Percentiles rank a stretch among this genome's conserved stretches.
Evolutionary conservation across 2,797 vertebrate genomes (phyloP).

Genomic region (Propithecus perrieri): DNA sequence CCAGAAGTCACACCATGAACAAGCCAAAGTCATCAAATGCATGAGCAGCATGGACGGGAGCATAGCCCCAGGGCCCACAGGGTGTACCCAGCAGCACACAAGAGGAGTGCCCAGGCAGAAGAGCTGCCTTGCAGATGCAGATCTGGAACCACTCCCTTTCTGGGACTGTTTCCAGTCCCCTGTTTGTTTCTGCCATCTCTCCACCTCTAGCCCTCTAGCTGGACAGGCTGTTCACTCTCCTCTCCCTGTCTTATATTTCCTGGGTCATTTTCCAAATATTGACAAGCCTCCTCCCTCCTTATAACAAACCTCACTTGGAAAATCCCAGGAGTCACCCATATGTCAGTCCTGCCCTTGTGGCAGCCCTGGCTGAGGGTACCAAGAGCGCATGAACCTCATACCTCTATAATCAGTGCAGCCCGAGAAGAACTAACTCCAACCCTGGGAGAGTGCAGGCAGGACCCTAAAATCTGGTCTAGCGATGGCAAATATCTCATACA

Average conservation of each 20-base stretch:
- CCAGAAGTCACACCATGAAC: background rate
- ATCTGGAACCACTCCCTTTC: background rate
- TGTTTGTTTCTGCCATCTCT: background rate
- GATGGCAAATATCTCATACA: background rate
- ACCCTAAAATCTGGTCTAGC: background rate
- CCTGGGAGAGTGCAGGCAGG: background rate
- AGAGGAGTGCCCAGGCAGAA: background rate
- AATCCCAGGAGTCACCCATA: background rate
- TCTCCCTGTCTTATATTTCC: background rate
- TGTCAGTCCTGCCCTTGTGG: background rate
- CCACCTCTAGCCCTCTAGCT: background rate
- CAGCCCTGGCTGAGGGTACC: background rate
- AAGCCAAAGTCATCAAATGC: background rate
- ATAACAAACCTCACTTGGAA: background rate
- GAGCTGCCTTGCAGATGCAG: fast-evolving
- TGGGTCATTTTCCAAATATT: background rate
- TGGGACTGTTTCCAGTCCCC: background rate
- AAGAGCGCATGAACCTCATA: fast-evolving
- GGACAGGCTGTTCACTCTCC: no score
- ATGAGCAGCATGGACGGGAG: background rate
- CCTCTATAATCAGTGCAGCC: background rate
- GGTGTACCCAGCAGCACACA: no score
- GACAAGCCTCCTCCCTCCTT: background rate
- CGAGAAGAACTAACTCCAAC: background rate
- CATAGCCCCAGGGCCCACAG: no score